Conservation (phyloP, 23 tunicate genomes). For the Styela clava region DNA sequence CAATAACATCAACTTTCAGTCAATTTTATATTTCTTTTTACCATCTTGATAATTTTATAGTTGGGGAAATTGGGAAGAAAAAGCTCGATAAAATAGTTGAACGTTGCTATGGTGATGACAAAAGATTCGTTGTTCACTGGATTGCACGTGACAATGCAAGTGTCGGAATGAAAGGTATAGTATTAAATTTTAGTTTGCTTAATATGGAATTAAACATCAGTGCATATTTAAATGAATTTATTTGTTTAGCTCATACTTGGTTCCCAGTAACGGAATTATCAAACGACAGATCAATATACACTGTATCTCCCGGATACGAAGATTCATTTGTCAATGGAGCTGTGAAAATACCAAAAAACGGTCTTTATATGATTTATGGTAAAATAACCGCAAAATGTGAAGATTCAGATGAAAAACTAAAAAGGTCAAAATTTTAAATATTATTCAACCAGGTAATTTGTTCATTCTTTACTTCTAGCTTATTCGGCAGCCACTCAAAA, state of each 20-base stretch:
- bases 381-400: not conserved
- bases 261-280: not conserved
- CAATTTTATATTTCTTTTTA: too few relatives aligned
- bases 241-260: not conserved
- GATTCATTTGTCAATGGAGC: not conserved
- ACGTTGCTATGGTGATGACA: not conserved
- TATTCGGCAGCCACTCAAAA: too few relatives aligned
- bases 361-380: not conserved
- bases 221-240: too few relatives aligned
- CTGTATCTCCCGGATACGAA: not conserved
- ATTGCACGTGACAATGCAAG: not conserved
- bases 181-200: too few relatives aligned
- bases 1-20: too few relatives aligned
- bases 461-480: too few relatives aligned
- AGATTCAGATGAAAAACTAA: not conserved
- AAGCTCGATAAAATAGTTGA: not conserved
- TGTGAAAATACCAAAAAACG: not conserved
- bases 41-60: too few relatives aligned
- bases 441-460: too few relatives aligned
- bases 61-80: not conserved
- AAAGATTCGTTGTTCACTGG: not conserved
- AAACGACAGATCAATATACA: not conserved
- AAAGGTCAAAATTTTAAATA: too few relatives aligned
- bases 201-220: too few relatives aligned
- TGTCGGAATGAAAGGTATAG: not conserved